Evolutionary conservation across 2,113 vertebrate genomes (phyloP).

Genomic region (Paracyprichromis sp.): DNA sequence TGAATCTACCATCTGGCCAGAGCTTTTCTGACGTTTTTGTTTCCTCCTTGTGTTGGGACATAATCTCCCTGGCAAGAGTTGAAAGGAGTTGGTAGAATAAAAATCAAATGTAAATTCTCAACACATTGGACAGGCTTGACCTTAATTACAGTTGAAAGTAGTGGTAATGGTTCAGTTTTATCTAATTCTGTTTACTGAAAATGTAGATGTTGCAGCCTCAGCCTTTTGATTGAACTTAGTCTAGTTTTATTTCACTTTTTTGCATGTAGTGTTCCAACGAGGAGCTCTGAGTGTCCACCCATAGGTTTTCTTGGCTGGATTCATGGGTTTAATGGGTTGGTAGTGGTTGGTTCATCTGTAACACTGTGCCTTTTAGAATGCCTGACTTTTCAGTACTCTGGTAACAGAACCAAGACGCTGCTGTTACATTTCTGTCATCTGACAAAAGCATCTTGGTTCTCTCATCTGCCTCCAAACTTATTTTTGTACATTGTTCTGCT

Average conservation of each 20-base stretch:
- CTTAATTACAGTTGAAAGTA: neutral
- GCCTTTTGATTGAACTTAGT: neutral
- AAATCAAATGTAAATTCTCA: neutral
- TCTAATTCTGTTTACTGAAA: neutral
- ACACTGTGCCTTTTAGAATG: neutral
- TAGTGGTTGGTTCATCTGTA: neutral
- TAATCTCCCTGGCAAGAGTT: neutral
- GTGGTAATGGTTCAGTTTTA: neutral
- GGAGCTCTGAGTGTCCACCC: neutral
- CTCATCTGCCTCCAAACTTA: neutral
- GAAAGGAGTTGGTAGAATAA: neutral
- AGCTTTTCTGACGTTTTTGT: neutral
- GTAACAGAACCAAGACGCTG: neutral
- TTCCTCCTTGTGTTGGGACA: neutral
- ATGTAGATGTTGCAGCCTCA: neutral
- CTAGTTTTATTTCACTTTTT: neutral
- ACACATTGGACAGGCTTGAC: neutral
- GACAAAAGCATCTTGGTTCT: neutral
- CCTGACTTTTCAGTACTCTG: neutral
- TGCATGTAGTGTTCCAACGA: neutral
- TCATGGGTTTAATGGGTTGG: neutral
- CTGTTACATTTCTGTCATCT: neutral
- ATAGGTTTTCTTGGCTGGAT: neutral
- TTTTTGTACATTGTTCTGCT: neutral
- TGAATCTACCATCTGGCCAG: neutral